A percentile compares a stretch with the other conserved stretches of the same genome.
Evolutionary conservation across 1,140 invertebrate genomes (phyloP).

Genomic region (Chymomyza costata): DNA sequence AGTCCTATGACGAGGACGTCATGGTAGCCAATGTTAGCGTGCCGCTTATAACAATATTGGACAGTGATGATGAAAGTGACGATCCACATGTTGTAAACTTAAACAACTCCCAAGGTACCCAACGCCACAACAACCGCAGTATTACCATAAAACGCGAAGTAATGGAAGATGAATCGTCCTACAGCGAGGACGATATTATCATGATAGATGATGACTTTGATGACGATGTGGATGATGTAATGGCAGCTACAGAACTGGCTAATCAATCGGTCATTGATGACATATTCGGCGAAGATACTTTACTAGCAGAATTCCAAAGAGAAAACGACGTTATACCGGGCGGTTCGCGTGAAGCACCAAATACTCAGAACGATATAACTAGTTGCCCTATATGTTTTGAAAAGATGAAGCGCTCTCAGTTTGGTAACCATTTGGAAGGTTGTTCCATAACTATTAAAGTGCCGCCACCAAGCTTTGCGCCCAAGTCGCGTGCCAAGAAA

Average conservation of each 20-base stretch:
- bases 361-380: constrained; percentile 56
- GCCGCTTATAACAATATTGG: constrained; percentile 25
- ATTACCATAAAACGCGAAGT: constrained; percentile 59
- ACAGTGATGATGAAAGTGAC: constrained; percentile 36
- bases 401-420: constrained; percentile 42
- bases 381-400: constrained; percentile 75
- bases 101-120: not conserved
- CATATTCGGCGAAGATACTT: constrained; percentile 45
- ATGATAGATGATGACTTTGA: constrained; percentile 68
- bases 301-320: constrained; percentile 51
- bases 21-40: constrained; percentile 10
- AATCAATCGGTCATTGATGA: constrained; percentile 56
- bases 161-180: constrained; percentile 51
- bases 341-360: constrained; percentile 20
- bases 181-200: constrained; percentile 52
- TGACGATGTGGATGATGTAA: constrained; percentile 25
- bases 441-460: constrained; percentile 53
- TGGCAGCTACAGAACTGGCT: constrained; percentile 35
- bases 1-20: constrained; percentile 43
- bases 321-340: constrained; percentile 49
- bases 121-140: constrained; percentile 39
- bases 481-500: not conserved
- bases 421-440: constrained; percentile 62
- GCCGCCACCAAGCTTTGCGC: constrained; percentile 27
- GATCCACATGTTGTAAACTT: not conserved